phyloP scores from a whole-genome alignment of 2,888 invertebrate species.

The Falcaria lacertinaria region DNA sequence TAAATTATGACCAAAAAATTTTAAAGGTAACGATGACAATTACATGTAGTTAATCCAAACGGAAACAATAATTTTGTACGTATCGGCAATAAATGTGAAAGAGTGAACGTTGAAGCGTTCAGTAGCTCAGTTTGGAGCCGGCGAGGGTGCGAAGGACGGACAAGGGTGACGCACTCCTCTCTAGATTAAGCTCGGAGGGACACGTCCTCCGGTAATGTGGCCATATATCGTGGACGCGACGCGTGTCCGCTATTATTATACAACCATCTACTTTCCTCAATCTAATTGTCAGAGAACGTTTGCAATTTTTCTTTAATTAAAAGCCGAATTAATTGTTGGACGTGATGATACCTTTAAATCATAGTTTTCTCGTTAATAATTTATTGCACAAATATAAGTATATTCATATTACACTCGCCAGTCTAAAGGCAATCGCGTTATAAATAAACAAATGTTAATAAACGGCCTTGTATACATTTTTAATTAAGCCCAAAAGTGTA shows the following conservation, averaged over 20 bases:
- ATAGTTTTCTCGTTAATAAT: too few species aligned
- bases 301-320: neutral
- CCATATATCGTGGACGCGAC: conserved; percentile 70
- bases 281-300: neutral
- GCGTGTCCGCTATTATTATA: conserved; percentile 70
- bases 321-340: neutral
- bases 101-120: conserved; percentile 6
- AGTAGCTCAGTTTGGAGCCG: conserved; percentile 20
- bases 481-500: neutral
- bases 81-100: neutral
- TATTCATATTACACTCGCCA: too few species aligned
- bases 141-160: conserved; percentile 35
- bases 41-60: neutral
- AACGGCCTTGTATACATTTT: neutral
- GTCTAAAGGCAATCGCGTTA: too few species aligned
- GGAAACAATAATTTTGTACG: neutral
- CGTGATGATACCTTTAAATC: too few species aligned
- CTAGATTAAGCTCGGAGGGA: conserved; percentile 72
- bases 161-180: conserved; percentile 71
- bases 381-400: too few species aligned
- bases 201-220: conserved; percentile 77
- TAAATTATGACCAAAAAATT: neutral
- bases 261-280: conserved; percentile 14
- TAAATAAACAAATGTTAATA: too few species aligned
- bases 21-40: neutral